Conservation (phyloP, 2,113 vertebrate species). For the Prolemur simus region DNA sequence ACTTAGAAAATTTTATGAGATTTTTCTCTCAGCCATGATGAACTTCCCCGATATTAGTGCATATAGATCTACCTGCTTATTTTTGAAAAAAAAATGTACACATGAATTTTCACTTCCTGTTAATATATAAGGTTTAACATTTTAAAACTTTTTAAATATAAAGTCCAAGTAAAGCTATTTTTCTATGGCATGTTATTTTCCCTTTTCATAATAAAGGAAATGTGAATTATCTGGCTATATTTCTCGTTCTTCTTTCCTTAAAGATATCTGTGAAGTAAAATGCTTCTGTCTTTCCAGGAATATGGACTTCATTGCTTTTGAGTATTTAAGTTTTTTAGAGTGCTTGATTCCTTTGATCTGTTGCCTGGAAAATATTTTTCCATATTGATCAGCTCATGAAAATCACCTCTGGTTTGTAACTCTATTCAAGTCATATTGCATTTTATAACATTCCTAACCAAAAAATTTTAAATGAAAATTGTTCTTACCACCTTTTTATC, state of each 20-base stretch:
- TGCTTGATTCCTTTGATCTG: neutral
- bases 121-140: neutral
- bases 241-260: neutral
- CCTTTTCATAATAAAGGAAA: neutral
- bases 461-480: neutral
- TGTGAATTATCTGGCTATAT: neutral
- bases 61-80: neutral
- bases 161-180: neutral
- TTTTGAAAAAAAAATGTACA: neutral
- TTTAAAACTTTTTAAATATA: neutral
- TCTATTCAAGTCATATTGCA: neutral
- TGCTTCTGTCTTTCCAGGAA: neutral
- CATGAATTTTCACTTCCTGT: neutral
- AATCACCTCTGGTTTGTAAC: neutral
- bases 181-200: neutral
- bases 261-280: neutral
- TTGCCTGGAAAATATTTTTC: neutral
- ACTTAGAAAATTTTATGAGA: neutral
- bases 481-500: neutral
- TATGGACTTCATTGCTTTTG: neutral
- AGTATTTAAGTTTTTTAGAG: neutral
- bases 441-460: neutral
- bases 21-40: neutral
- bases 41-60: neutral
- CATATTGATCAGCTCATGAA: neutral